A percentile compares a stretch with the other conserved stretches of the same genome.
These are phyloP conservation scores for Pelodiscus sinensis DNA, from an alignment of 2,113 vertebrate genomes.

Conservation along the genomic window DNA sequence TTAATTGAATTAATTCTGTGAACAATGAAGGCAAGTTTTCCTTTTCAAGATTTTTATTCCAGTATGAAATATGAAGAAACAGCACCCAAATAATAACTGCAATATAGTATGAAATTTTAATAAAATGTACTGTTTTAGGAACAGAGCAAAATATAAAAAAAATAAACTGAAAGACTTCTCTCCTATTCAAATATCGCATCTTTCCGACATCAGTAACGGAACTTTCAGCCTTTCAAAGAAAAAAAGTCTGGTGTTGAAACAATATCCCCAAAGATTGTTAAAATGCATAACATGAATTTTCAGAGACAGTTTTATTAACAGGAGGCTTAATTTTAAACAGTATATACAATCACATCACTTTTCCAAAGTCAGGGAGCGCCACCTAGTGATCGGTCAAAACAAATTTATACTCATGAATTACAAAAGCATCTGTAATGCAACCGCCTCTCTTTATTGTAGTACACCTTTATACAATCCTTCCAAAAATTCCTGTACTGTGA, in stretches of 20 bases:
- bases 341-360: conserved; percentile 84
- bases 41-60: conserved; percentile 77
- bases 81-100: conserved; percentile 76
- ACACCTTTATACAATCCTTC: conserved; percentile 76
- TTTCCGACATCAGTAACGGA: conserved; percentile 72
- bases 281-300: conserved; percentile 77
- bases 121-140: conserved; percentile 67
- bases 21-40: conserved; percentile 76
- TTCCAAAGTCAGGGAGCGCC: conserved; percentile 74
- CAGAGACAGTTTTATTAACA: conserved; percentile 93
- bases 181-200: conserved; percentile 71
- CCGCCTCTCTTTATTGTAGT: conserved; percentile 78
- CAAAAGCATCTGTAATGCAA: conserved; percentile 74
- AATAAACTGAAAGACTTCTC: conserved; percentile 70
- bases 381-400: conserved; percentile 77
- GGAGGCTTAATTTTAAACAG: conserved; percentile 84
- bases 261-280: conserved; percentile 74
- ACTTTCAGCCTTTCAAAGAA: conserved; percentile 66
- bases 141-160: conserved; percentile 70
- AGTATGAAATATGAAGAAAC: conserved; percentile 72
- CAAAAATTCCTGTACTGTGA: conserved; percentile 67
- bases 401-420: conserved; percentile 75
- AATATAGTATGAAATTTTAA: conserved; percentile 79
- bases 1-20: conserved; percentile 72
- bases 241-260: conserved; percentile 72